phyloP scores from a whole-genome alignment of 2,888 invertebrate genomes.

The Philereme vetulata region DNA sequence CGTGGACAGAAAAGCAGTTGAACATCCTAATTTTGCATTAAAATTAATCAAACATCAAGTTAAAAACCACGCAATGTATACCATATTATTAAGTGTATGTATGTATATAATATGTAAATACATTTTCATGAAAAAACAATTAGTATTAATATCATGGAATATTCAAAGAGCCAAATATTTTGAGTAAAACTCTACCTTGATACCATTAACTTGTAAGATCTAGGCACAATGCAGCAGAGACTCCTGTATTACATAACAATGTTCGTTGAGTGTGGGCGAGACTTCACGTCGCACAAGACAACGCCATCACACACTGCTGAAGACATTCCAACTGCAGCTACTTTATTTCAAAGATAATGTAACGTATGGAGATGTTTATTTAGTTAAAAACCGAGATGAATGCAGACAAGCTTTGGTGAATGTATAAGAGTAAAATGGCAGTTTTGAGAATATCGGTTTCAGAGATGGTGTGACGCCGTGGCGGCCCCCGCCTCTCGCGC shows the following conservation, averaged over 20 bases:
- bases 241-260: constrained; percentile 82
- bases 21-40: constrained; percentile 79
- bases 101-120: constrained; percentile 82
- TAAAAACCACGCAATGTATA: constrained; percentile 84
- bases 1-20: constrained; percentile 74
- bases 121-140: constrained; percentile 82
- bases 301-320: constrained; percentile 71
- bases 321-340: constrained; percentile 61
- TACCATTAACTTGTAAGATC: constrained; percentile 84
- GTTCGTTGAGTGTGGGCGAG: constrained; percentile 82
- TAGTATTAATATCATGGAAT: constrained; percentile 79
- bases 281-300: constrained; percentile 59
- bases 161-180: constrained; percentile 84
- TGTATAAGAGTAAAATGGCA: constrained; percentile 46
- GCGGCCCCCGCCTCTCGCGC: constrained; percentile 69
- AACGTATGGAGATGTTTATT: constrained; percentile 12
- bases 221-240: constrained; percentile 85
- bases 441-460: constrained; percentile 60
- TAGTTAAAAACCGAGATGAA: constrained; percentile 27
- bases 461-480: constrained; percentile 62
- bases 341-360: constrained; percentile 28
- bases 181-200: constrained; percentile 84
- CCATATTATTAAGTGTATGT: constrained; percentile 83
- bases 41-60: constrained; percentile 80
- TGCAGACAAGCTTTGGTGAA: constrained; percentile 29